Evolutionary conservation across 2,888 invertebrate genomes (phyloP).

Genomic region (Zhuqinia jingwanae): DNA sequence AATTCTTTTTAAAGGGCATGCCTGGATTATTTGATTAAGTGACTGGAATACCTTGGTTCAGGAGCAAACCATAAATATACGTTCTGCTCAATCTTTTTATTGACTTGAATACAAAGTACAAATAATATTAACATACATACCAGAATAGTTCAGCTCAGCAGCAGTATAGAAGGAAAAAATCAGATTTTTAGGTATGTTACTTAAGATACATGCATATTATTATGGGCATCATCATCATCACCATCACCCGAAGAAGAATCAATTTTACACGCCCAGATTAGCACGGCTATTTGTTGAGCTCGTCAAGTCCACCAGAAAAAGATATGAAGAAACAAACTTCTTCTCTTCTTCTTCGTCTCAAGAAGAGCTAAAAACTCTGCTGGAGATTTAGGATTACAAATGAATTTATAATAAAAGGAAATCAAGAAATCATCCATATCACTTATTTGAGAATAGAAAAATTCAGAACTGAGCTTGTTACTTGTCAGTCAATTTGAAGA

Average conservation of each 20-base stretch:
- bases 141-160: no score
- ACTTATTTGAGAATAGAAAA: not conserved
- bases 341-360: not conserved
- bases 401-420: conserved; percentile 29
- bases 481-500: conserved; percentile 54
- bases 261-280: conserved; percentile 65
- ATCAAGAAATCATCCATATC: conserved; percentile 7
- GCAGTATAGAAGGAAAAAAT: no score
- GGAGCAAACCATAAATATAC: no score
- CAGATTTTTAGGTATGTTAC: no score
- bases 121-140: no score
- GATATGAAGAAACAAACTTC: not conserved
- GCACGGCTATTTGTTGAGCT: not conserved
- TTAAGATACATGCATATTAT: no score
- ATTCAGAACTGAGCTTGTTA: conserved; percentile 11
- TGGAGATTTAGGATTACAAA: conserved; percentile 57
- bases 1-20: conserved; percentile 49
- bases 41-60: conserved; percentile 15
- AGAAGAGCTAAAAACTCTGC: conserved; percentile 40
- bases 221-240: conserved; percentile 17
- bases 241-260: conserved; percentile 50
- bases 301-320: not conserved
- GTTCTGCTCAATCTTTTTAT: no score
- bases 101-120: conserved; percentile 15
- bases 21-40: conserved; percentile 64